A percentile compares a stretch with the other conserved stretches of the same genome.
phyloP scores from a whole-genome alignment of 1,140 invertebrate species.

The Drosophila cardini region DNA sequence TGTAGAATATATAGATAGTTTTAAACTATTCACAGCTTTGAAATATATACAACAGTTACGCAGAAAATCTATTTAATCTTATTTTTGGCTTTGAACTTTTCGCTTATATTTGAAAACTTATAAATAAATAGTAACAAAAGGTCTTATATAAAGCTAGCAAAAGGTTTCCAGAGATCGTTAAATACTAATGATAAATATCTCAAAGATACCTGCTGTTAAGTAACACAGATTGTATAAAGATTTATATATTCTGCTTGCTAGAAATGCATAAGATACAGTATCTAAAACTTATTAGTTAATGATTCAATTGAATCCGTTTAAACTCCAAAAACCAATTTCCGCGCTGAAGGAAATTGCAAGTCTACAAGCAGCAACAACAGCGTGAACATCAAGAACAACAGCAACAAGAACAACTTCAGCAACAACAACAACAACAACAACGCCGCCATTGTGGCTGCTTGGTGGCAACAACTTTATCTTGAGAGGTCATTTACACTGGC shows the following conservation, averaged over 20 bases:
- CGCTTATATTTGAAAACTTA: too few relatives aligned
- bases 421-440: constrained; percentile 33
- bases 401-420: constrained; percentile 30
- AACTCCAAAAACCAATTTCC: constrained; percentile 56
- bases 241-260: too few relatives aligned
- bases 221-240: too few relatives aligned
- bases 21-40: too few relatives aligned
- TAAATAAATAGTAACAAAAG: too few relatives aligned
- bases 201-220: too few relatives aligned
- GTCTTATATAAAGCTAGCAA: too few relatives aligned
- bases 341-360: constrained; percentile 71
- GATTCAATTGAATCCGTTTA: constrained; percentile 11
- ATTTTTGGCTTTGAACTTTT: too few relatives aligned
- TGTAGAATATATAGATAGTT: background rate
- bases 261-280: background rate
- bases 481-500: constrained; percentile 79
- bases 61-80: too few relatives aligned
- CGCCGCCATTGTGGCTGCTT: constrained; percentile 60
- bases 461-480: constrained; percentile 76
- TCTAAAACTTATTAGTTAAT: background rate
- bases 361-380: constrained; percentile 24
- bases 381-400: constrained; percentile 24
- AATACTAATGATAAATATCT: too few relatives aligned
- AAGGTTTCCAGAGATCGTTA: too few relatives aligned
- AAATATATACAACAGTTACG: background rate